Conservation (phyloP, 92 coral and sea anemone genomes). For the Metridium senile region DNA sequence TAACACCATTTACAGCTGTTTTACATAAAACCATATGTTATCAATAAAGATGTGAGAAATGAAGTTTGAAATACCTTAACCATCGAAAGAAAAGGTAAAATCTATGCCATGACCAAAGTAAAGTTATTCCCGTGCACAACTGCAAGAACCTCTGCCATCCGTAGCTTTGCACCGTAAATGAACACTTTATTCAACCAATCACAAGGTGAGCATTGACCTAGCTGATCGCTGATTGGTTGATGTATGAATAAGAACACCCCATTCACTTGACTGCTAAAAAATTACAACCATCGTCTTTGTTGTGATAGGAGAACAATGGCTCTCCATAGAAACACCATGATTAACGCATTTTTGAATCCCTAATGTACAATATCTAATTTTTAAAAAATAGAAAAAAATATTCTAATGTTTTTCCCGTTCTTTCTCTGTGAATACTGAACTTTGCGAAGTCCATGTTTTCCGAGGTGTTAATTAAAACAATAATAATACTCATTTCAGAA, state of each 20-base stretch:
- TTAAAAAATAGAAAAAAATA: not conserved
- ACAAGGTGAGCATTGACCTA: conserved; percentile 56
- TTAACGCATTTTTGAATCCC: conserved; percentile 21
- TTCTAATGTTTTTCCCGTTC: not conserved
- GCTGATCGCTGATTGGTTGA: conserved; percentile 73
- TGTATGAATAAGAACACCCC: conserved; percentile 55
- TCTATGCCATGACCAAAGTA: conserved; percentile 34
- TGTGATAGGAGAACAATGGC: conserved; percentile 35
- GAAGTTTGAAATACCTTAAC: conserved; percentile 29
- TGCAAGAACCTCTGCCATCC: conserved; percentile 46
- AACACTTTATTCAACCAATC: conserved; percentile 78
- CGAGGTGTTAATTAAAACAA: conserved; percentile 1
- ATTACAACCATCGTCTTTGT: conserved; percentile 44
- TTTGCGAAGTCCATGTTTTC: no score
- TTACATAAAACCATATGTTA: not conserved
- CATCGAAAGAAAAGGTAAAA: not conserved
- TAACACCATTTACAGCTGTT: not conserved
- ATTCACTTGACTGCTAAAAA: conserved; percentile 53
- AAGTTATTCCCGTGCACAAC: conserved; percentile 29
- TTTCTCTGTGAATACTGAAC: no score
- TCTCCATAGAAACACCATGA: conserved; percentile 42
- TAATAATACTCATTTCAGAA: not conserved
- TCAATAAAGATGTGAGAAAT: not conserved
- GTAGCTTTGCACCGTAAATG: conserved; percentile 85
- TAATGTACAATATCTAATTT: conserved; percentile 6